These are phyloP conservation scores for Acanthoscelides obtectus DNA, from an alignment of 2,888 invertebrate genomes.

Conservation along the genomic window DNA sequence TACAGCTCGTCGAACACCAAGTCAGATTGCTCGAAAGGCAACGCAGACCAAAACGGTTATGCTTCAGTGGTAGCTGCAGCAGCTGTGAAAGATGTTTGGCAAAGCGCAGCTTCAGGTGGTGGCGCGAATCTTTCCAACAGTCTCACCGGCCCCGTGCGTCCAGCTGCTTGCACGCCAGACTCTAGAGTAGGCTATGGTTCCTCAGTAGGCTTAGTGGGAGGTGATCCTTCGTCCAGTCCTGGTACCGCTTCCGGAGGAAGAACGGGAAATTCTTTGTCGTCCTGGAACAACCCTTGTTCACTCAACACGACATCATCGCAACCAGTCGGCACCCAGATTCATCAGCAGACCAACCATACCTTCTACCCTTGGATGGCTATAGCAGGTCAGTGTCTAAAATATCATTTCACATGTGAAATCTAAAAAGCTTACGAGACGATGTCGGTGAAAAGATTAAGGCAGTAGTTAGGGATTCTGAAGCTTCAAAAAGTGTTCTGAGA, in stretches of 20 bases:
- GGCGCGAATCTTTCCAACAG: slow-evolving; percentile 60
- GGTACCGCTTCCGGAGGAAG: slow-evolving; percentile 57
- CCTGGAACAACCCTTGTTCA: slow-evolving; percentile 87
- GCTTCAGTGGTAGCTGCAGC: slow-evolving; percentile 67
- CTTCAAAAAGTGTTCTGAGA: too few species aligned
- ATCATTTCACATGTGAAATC: background rate
- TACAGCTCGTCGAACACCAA: slow-evolving; percentile 58
- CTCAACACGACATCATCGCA: slow-evolving; percentile 77
- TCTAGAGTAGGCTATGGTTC: slow-evolving; percentile 73
- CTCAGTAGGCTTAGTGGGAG: slow-evolving; percentile 66
- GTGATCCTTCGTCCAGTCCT: slow-evolving; percentile 70
- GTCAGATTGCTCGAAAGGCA: slow-evolving; percentile 71
- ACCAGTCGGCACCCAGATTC: slow-evolving; percentile 74
- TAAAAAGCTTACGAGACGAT: too few species aligned
- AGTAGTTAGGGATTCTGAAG: too few species aligned
- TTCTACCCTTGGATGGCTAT: slow-evolving; percentile 99
- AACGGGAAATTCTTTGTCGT: slow-evolving; percentile 57
- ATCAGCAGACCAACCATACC: slow-evolving; percentile 89
- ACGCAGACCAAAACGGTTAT: slow-evolving; percentile 58
- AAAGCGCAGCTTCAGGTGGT: slow-evolving; percentile 65
- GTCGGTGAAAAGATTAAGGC: too few species aligned
- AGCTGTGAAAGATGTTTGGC: slow-evolving; percentile 60
- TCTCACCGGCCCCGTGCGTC: slow-evolving; percentile 65
- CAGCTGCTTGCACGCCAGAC: slow-evolving; percentile 87
- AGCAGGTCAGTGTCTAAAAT: slow-evolving; percentile 74